phyloP scores from a whole-genome alignment of 2,888 invertebrate genomes.

The Anaspis maculata region DNA sequence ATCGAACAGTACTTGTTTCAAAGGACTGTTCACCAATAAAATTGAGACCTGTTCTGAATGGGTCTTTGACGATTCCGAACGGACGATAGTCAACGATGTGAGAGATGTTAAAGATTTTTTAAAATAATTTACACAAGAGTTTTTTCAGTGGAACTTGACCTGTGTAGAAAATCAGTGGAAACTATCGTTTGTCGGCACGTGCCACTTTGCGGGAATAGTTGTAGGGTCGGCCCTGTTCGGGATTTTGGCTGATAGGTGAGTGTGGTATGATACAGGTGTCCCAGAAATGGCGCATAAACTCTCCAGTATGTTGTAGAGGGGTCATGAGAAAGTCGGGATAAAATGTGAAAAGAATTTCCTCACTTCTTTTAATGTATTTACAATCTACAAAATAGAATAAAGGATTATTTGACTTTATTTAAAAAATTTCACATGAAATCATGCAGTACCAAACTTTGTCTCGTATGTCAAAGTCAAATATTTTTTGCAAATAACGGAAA shows the following conservation, averaged over 20 bases:
- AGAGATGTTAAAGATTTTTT: slow-evolving; percentile 4
- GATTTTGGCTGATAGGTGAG: slow-evolving; percentile 52
- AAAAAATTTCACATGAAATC: too few species aligned
- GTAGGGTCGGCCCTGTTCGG: slow-evolving; percentile 53
- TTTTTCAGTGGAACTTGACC: slow-evolving; percentile 49
- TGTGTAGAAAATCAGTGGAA: slow-evolving; percentile 55
- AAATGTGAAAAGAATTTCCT: too few species aligned
- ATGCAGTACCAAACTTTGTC: too few species aligned
- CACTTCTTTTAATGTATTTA: too few species aligned
- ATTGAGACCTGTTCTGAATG: slow-evolving; percentile 44
- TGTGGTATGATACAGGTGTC: too few species aligned
- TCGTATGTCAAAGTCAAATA: too few species aligned
- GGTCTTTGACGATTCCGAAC: slow-evolving; percentile 46
- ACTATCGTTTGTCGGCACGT: slow-evolving; percentile 51
- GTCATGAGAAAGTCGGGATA: too few species aligned
- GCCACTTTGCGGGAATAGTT: slow-evolving; percentile 56
- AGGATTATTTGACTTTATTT: too few species aligned
- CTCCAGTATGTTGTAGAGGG: too few species aligned
- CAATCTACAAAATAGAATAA: too few species aligned
- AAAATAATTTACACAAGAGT: slow-evolving; percentile 1
- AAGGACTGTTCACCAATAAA: slow-evolving; percentile 36
- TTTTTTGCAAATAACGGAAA: too few species aligned
- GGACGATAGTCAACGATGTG: slow-evolving; percentile 52
- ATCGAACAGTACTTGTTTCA: slow-evolving; percentile 30
- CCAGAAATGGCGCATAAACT: too few species aligned